Evolutionary conservation across 2,888 invertebrate species (phyloP), one percentile per base, ranked within the genome.

Genomic region (Acanthosepion pharaonis): DNA sequence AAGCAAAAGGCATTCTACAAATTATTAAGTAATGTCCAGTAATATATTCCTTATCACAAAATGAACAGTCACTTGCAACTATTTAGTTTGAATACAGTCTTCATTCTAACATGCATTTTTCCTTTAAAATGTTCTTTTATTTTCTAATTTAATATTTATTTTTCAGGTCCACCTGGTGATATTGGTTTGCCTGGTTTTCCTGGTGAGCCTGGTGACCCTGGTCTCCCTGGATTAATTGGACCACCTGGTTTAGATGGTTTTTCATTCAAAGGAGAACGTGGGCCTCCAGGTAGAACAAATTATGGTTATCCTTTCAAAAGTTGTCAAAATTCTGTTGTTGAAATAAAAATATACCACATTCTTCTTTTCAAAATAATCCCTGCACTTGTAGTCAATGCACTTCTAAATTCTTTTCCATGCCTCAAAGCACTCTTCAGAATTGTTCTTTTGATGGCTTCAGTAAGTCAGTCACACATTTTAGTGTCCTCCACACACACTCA

Each of bases 151-250:
- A n/a, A 33, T 8, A 78, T n/a, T 78, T 78, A 78, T 78, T 33
- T 78, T 78, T n/a, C 53, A 92, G 97, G 97, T 92, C 92, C 95
- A 4, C 94, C 95, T 91, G 97, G 97, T 64, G 95, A 94, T 20
- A 59, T 94, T 51, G 96, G 96, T 23, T 94, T 94, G 23, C 95
- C 95, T 20, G 96, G 96, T 48, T 91, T 91, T 91, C 94, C 95
- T 55, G 96, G 96, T 9, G 49, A 91, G 1, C 95, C 95, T 93
- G 96, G 95, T 94, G 94, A 95, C 42, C 94, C 95, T 94, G 96
- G 96, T 94, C 94, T 95, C 49, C 95, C 95, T 64, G 95, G 96
- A 42, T 94, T 59, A 23, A 78, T 51, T 51, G 95, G 95, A 94
- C 92, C 48, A n/a, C 94, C 94, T n/a, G 95, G 95, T 18, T 25